A percentile compares a stretch with the other conserved stretches of the same genome.
Conservation (phyloP, 2,797 vertebrate species). For the Natrix natrix region DNA sequence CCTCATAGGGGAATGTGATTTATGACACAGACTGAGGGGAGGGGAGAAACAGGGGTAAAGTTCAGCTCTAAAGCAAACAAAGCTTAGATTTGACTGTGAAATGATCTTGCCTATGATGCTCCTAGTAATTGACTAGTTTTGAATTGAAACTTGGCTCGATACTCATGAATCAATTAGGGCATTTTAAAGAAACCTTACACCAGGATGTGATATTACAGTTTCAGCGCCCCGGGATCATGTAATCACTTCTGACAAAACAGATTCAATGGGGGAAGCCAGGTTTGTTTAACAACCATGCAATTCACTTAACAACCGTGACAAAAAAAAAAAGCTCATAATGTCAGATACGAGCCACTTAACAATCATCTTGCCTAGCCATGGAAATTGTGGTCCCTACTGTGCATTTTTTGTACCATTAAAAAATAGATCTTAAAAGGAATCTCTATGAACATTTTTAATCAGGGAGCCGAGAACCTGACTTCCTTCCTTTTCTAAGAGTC, state of each 20-base stretch:
- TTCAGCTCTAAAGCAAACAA: too few relatives aligned
- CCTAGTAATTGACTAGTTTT: too few relatives aligned
- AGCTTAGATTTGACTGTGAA: too few relatives aligned
- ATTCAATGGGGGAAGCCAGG: neutral
- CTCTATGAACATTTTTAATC: neutral
- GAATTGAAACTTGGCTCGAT: too few relatives aligned
- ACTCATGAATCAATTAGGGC: too few relatives aligned
- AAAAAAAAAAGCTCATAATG: neutral
- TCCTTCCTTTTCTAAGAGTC: neutral
- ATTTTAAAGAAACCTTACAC: neutral
- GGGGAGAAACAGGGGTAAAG: too few relatives aligned
- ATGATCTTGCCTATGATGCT: too few relatives aligned
- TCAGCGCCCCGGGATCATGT: neutral
- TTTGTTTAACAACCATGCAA: neutral
- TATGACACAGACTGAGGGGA: too few relatives aligned
- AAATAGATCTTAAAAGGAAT: neutral
- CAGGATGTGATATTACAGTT: neutral
- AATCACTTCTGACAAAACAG: neutral
- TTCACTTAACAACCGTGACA: neutral
- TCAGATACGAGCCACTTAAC: neutral
- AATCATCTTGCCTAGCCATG: neutral
- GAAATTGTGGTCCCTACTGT: neutral
- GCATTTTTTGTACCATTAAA: neutral
- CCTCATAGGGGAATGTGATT: too few relatives aligned
- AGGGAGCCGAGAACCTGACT: neutral